Conservation (phyloP, 2,113 vertebrate genomes). For the Cynopterus brachyotis region DNA sequence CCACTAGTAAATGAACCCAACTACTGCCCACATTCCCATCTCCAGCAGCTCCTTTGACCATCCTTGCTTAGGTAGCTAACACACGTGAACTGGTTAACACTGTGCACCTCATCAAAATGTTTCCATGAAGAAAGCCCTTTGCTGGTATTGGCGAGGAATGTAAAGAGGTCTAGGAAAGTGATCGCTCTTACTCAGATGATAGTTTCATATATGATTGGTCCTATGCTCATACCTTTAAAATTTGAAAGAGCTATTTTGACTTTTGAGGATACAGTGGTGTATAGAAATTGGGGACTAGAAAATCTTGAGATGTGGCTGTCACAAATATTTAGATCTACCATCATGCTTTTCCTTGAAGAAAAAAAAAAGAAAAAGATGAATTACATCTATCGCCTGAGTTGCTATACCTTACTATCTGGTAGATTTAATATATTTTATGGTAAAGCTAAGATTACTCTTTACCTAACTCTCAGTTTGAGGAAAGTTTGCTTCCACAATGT, state of each 20-base stretch:
- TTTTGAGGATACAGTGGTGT: not conserved
- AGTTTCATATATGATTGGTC: not conserved
- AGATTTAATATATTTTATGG: fast-evolving
- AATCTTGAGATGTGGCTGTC: not conserved
- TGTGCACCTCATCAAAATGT: fast-evolving
- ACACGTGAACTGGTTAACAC: not conserved
- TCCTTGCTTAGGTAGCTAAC: not conserved
- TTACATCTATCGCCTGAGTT: fast-evolving
- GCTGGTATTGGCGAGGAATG: fast-evolving
- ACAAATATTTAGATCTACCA: fast-evolving
- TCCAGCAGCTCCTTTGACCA: fast-evolving
- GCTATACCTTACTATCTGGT: fast-evolving
- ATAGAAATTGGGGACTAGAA: fast-evolving
- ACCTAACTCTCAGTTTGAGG: no score
- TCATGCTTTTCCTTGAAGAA: not conserved
- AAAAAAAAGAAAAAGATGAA: no score
- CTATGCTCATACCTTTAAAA: no score
- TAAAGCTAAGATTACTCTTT: fast-evolving
- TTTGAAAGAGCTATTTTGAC: not conserved
- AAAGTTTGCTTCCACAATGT: fast-evolving
- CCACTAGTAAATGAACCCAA: fast-evolving
- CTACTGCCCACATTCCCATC: fast-evolving
- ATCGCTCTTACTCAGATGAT: fast-evolving
- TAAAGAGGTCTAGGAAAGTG: fast-evolving
- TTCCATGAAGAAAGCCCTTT: not conserved